phyloP scores from a whole-genome alignment of 2,113 vertebrate species.

The Hyperoodon ampullatus region DNA sequence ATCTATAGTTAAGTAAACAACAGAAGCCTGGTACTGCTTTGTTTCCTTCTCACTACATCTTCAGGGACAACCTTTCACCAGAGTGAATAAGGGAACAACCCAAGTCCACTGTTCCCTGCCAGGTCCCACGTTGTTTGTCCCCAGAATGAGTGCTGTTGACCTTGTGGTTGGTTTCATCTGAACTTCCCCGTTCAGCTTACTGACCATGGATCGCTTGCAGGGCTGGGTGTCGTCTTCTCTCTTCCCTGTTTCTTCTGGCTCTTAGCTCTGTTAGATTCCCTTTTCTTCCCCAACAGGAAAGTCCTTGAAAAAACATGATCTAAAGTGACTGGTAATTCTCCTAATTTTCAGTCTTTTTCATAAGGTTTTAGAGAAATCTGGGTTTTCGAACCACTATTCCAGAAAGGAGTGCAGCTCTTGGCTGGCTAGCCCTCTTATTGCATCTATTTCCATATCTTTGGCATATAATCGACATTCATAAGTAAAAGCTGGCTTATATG shows the following conservation, averaged over 20 bases:
- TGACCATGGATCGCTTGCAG: not conserved
- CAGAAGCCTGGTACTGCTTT: not conserved
- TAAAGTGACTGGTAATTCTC: not conserved
- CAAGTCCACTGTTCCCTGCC: not conserved
- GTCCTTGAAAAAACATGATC: not conserved
- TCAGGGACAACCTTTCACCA: not conserved
- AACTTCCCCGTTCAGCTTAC: not conserved
- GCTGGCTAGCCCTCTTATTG: not conserved
- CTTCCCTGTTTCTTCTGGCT: not conserved
- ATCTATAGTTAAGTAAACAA: not conserved
- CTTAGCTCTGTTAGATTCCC: not conserved
- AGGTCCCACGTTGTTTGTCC: rapidly evolving
- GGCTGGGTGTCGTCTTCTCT: not conserved
- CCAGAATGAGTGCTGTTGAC: not conserved
- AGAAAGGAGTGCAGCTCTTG: not conserved
- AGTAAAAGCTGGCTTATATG: not conserved
- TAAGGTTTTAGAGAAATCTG: not conserved
- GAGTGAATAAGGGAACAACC: not conserved
- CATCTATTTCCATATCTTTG: not conserved
- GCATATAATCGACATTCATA: not conserved
- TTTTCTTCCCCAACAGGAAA: not conserved
- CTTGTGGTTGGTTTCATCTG: not conserved
- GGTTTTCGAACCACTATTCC: not conserved
- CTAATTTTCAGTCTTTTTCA: not conserved
- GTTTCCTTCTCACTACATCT: not conserved